Evolutionary conservation across 2,797 vertebrate species (phyloP).

Genomic region (Sardinella longiceps): DNA sequence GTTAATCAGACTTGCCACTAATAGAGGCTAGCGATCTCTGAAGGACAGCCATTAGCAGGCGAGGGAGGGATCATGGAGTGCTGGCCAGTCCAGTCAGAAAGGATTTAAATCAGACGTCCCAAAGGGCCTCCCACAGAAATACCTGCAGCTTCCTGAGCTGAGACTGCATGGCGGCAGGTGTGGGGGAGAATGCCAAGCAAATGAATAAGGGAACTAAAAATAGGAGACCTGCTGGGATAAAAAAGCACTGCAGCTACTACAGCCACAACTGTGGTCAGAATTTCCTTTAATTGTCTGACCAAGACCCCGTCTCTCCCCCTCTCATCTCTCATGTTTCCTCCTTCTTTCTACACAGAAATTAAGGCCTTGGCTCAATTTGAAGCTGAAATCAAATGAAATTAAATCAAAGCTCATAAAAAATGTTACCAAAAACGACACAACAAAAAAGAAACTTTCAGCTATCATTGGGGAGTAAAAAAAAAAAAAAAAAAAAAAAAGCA

Average conservation of each 20-base stretch:
- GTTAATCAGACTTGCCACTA: slow-evolving; percentile 72
- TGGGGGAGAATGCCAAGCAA: slow-evolving; percentile 3
- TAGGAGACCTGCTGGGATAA: not conserved
- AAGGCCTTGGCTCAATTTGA: not conserved
- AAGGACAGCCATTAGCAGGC: slow-evolving; percentile 62
- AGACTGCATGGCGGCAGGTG: slow-evolving; percentile 11
- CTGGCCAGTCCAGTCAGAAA: slow-evolving; percentile 59
- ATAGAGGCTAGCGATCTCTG: slow-evolving; percentile 62
- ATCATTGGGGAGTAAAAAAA: too few relatives aligned
- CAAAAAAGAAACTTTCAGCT: not conserved
- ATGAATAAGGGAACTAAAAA: not conserved
- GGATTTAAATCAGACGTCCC: slow-evolving; percentile 61
- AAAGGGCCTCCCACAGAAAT: slow-evolving; percentile 36
- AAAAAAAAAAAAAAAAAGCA: too few relatives aligned
- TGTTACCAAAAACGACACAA: not conserved
- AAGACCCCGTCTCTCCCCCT: not conserved
- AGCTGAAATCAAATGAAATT: not conserved
- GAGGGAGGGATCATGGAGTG: slow-evolving; percentile 55
- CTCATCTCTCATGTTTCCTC: not conserved
- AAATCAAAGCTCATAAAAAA: not conserved
- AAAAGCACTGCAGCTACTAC: not conserved
- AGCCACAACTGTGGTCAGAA: not conserved
- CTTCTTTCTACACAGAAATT: not conserved
- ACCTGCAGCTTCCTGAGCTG: not conserved
- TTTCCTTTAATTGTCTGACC: not conserved